Evolutionary conservation across 2,113 vertebrate species (phyloP).

Genomic region (Accipiter virgatus): DNA sequence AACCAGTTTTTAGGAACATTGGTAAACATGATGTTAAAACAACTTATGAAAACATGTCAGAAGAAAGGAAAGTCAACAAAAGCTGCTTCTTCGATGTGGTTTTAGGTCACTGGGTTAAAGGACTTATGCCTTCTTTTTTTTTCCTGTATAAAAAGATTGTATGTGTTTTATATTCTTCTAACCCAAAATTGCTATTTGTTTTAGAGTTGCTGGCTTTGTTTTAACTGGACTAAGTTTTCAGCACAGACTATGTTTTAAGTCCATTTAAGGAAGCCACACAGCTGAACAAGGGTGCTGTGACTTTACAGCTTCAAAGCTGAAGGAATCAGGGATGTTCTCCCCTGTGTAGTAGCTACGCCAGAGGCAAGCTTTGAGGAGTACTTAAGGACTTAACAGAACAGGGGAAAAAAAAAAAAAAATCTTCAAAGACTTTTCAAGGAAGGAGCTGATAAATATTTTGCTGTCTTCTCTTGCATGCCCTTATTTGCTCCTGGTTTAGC

Average conservation of each 20-base stretch:
- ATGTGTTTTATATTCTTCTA: background rate
- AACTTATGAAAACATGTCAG: background rate
- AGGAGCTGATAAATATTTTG: background rate
- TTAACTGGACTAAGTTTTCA: background rate
- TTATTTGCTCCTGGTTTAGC: background rate
- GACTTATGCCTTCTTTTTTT: background rate
- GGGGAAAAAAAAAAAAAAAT: no score
- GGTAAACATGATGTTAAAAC: background rate
- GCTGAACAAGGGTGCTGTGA: background rate
- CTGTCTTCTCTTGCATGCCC: background rate
- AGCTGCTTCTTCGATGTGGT: background rate
- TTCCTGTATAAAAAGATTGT: background rate
- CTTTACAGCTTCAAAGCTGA: background rate
- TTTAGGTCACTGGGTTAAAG: background rate
- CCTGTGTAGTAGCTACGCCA: background rate
- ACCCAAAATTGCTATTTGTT: background rate
- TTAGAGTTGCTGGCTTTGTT: background rate
- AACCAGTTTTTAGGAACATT: background rate
- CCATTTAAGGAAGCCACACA: background rate
- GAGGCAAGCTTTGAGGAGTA: background rate
- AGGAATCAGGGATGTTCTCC: background rate
- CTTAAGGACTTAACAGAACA: background rate
- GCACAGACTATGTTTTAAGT: background rate
- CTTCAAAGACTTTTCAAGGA: background rate
- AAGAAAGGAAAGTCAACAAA: background rate